Evolutionary conservation across 2,797 vertebrate species (phyloP).

Genomic region (Hephaestus fuliginosus): DNA sequence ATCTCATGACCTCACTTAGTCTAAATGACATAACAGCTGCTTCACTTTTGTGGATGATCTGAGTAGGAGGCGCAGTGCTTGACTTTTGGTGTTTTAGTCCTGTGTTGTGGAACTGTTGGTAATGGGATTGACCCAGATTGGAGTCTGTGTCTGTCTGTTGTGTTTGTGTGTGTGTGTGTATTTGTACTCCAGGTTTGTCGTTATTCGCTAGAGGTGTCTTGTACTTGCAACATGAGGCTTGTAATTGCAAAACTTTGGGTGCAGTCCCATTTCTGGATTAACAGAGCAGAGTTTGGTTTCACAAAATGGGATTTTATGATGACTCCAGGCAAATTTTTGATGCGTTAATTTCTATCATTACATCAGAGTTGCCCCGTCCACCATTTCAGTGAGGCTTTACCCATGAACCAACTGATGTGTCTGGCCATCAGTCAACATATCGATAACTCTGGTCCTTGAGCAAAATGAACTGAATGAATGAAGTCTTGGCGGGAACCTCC

Average conservation of each 20-base stretch:
- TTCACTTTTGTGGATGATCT: slow-evolving; percentile 34
- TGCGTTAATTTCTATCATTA: slow-evolving; percentile 1
- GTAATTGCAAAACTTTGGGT: slow-evolving; percentile 37
- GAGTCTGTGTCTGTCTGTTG: slow-evolving; percentile 30
- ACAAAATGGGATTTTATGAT: slow-evolving; percentile 31
- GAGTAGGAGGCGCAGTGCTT: slow-evolving; percentile 52
- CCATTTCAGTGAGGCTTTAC: background rate
- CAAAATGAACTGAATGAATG: background rate
- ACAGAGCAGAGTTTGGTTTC: slow-evolving; percentile 20
- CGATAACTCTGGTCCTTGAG: background rate
- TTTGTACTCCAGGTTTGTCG: slow-evolving; percentile 28
- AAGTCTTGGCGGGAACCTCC: background rate
- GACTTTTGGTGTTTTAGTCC: slow-evolving; percentile 42
- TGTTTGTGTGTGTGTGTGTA: slow-evolving; percentile 28
- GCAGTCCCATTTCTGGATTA: slow-evolving; percentile 46
- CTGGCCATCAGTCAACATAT: background rate
- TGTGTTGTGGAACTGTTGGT: slow-evolving; percentile 35
- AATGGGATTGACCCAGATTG: slow-evolving; percentile 68
- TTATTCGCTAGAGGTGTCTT: slow-evolving; percentile 37
- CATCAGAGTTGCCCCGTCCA: background rate
- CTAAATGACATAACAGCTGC: slow-evolving; percentile 54
- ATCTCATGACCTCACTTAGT: slow-evolving; percentile 55
- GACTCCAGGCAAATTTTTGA: slow-evolving; percentile 10
- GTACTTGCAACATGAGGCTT: slow-evolving; percentile 20
- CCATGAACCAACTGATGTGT: background rate